Base-by-base conservation (phyloP, 2,888 invertebrate species). In the Blastobasis adustella region DNA sequence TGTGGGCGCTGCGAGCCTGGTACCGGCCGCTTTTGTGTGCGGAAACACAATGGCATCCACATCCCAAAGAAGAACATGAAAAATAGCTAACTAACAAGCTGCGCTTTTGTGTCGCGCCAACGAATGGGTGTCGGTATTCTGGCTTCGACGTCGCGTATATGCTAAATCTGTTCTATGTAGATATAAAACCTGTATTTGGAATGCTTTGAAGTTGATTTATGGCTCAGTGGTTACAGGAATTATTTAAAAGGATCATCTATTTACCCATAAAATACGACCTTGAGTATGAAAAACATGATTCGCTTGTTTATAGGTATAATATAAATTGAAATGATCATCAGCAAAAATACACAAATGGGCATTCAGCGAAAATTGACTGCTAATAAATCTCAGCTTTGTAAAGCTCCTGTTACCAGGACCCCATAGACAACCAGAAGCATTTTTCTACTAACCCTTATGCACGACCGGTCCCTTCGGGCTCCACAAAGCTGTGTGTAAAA, bases 1-100 rank as follows among this genome's bases (percentile, higher is more conserved):
- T 70, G 71, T 72, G 69, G 71, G 65, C 66, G 69, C 69, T 81
- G 76, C 66, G 67, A 62, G 71, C 81, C 77, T 77, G 71, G 82
- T 79, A 61, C 68, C 67, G 67, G 55, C 54, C 57, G 61, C 79
- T 71, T 75, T 83, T 85, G 83, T 84, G 63, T 67, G 61, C 54
- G 61, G 65, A 58, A 23, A 23, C 23, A 84, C 82, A 83, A 84
- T 79, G 69, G 76, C 67, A 65, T 60, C 69, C 61, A 62, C 61
- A 61, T 23, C 23, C 23, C 23, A 23, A 23, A 23, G 49, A 62
- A 58, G 67, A 72, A 76, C 70, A 73, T 71, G 72, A 76, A 76
- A 79, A 74, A 76, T 73, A 65, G 66, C 66, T 65, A 62, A 58
- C 60, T 61, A 67, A 66, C 66, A 59, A 61, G 63, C 50, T 47